Base-by-base conservation (phyloP, 2,888 invertebrate species). In the Drosophila paramelanica region DNA sequence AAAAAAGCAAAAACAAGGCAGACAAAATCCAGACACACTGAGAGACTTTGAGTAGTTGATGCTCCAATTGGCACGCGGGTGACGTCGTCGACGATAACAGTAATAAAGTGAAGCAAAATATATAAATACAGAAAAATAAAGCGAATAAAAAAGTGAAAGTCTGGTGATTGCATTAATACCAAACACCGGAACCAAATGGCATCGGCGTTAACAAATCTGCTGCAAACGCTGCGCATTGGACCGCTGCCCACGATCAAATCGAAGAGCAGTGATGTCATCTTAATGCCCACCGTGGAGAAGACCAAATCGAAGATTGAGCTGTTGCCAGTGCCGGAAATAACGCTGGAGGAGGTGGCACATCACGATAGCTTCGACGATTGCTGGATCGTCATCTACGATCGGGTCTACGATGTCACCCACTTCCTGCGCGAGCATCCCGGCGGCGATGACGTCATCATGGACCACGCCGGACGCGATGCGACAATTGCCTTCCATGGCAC, bases 361-460 rank as follows among this genome's bases (percentile, higher is more conserved):
- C 97, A 97, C 89, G 97, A 97, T 89, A 93, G 94, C 17, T 91
- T 92, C 6, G 92, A 94, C 13, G 96, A 97, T 90, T 97, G 97
- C 92, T 97, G 97, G 97, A 93, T 97, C 53, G 94, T 96, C n/a
- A 94, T 98, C 49, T 96, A 96, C 91, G 97, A 98, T 93, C 95
- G 96, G 62, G 96, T 98, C 11, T 97, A 97, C 91, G 95, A 97
- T 89, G 94, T 97, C 55, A 96, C 97, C 1, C 93, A 94, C 39
- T 97, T 97, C 90, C 91, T 97, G 43, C 93, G 94, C 73, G 94
- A 95, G 93, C 97, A 98, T 92, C 97, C 97, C 0, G 97, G 97
- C 57, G 97, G 97, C 7, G 94, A 94, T 11, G 97, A 97, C 72
- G 94, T 97, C 17, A 94, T 98, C 80, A 91, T 97, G 80, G 97